Base-by-base conservation (phyloP, 2,113 vertebrate genomes). In the Chloropsis cyanopogon region DNA sequence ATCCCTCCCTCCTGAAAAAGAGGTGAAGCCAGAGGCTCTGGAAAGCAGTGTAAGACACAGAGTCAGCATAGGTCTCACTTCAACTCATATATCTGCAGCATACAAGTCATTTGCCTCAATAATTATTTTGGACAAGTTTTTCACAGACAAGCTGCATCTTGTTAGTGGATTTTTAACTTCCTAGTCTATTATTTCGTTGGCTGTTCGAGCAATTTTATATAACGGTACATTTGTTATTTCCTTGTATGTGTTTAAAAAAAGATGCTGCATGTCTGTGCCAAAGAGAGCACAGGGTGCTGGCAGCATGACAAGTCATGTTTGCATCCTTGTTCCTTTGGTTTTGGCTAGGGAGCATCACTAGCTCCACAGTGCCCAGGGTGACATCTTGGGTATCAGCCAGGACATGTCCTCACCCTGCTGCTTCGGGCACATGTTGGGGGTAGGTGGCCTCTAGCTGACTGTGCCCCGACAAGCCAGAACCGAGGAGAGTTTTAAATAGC, bases 371-470 rank as follows among this genome's bases (percentile, higher is more conserved):
- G 59, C 66, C 24, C 24, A 50, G 47, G 61, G 53, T 54, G 57
- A 76, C 53, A 24, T 16, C 59, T 17, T 17, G 4, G 42, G 16
- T 73, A 7, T 41, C n/a, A 39, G 41, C 44, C 26, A 66, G 78
- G 73, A 52, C 2, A 2, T 50, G 64, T 69, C 90, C 28, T 91
- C 37, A 29, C 42, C 69, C 69, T 4, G 11, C 69, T 65, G 81
- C 77, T 66, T 66, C 0, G 0, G 41, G 14, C 37, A 14, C 1
- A 0, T 20, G 35, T 33, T 68, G 17, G 14, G 24, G 47, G 35
- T 63, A 56, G 39, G 33, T 87, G 79, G 64, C 68, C 65, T 81
- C 26, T 52, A 61, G 72, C 41, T 88, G 79, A 31, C 3, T 2
- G 23, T 50, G 64, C 52, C 17, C 25, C 8, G 8, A 35, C 24